Base-by-base conservation (phyloP, 2,888 invertebrate species). In the Xylota sylvarum region DNA sequence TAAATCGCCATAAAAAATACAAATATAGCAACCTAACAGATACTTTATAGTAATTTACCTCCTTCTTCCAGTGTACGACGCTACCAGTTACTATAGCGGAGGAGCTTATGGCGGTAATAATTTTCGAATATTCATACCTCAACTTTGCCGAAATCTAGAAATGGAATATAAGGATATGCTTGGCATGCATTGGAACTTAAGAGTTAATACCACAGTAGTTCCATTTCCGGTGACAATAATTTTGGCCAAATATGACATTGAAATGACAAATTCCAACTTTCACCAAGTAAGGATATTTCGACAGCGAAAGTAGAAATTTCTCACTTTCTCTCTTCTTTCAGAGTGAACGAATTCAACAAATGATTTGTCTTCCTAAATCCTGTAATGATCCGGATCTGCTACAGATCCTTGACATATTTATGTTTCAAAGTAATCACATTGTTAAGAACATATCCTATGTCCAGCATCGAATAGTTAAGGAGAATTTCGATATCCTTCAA, bases 81-180 rank as follows among this genome's bases (percentile, higher is more conserved):
- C 96, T 0, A 95, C 95, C 89, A 95, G 96, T 0, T 94, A 95
- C 82, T 96, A 96, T 92, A 94, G 95, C 0, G 95, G 95, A 0
- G 95, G 95, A 91, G 95, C 95, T 93, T 96, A 95, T 92, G 95
- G 95, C 93, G 95, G 96, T n/a, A 95, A 95, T 92, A 94, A 95
- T 90, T 95, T 95, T 91, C 95, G 96, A 94, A 94, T 95, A 5
- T 95, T 95, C 19, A 90, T 89, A 87, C 89, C 90, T 5, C 88
- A 89, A 56, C 74, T 89, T 12, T 91, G 91, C 50, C 89, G 89
- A 4, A 64, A 78, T 12, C 69, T 90, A 43, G 88, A 90, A 67
- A 60, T 56, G 40, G 89, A 90, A 50, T 88, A 90, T 56, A 82
- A 88, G 3, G 85, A 88, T 70, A 37, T 76, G 74, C 52, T 88